Percentiles rank a stretch among this genome's conserved stretches.
Evolutionary conservation across 2,797 vertebrate species (phyloP).

Genomic region (Micromesistius poutassou): DNA sequence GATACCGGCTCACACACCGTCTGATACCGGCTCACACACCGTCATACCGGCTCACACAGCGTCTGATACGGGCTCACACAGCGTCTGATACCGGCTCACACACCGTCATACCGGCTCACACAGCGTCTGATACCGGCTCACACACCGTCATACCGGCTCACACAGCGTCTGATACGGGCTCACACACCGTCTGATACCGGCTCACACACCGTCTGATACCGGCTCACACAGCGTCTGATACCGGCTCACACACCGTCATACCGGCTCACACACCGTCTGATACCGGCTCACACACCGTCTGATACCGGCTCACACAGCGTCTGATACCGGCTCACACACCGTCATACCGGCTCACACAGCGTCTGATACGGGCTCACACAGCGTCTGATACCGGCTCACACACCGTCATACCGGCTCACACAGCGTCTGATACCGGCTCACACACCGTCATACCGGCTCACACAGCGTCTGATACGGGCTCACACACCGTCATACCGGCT

Average conservation of each 20-base stretch:
- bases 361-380: slow-evolving; percentile 35
- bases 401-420: no score
- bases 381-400: slow-evolving; percentile 44
- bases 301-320: slow-evolving; percentile 46
- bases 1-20: slow-evolving; percentile 53
- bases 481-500: slow-evolving; percentile 53
- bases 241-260: no score
- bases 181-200: slow-evolving; percentile 53
- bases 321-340: no score
- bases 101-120: no score
- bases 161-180: slow-evolving; percentile 49
- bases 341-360: no score
- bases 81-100: slow-evolving; percentile 44
- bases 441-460: no score
- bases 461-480: slow-evolving; percentile 49
- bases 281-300: slow-evolving; percentile 53
- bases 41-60: no score
- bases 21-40: no score
- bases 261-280: no score
- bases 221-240: slow-evolving; percentile 47
- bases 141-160: no score
- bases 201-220: slow-evolving; percentile 53
- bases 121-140: slow-evolving; percentile 46
- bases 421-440: slow-evolving; percentile 46
- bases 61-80: slow-evolving; percentile 35